Evolutionary conservation across 2,797 vertebrate genomes (phyloP).

Genomic region (Dicrostonyx torquatus): DNA sequence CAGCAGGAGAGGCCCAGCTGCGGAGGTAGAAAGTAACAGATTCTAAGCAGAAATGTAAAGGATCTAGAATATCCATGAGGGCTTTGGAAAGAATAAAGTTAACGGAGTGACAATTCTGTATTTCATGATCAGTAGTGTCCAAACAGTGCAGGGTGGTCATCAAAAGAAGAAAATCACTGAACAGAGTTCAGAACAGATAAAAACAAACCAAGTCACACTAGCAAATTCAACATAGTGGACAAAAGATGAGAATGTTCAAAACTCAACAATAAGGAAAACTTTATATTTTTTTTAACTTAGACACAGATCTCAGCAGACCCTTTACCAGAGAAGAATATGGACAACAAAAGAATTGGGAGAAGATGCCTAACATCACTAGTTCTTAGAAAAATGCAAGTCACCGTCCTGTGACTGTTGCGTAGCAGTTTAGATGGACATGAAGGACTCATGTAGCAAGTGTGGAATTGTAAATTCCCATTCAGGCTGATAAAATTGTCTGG

Average conservation of each 20-base stretch:
- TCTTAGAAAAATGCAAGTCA: constrained; percentile 8
- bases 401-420: not conserved
- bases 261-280: not conserved
- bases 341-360: not conserved
- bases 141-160: not conserved
- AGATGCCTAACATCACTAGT: not conserved
- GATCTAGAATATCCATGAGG: not conserved
- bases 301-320: not conserved
- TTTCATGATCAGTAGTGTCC: not conserved
- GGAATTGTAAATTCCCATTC: not conserved
- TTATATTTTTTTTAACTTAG: constrained; percentile 5
- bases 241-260: constrained; percentile 27
- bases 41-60: not conserved
- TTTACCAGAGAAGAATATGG: not conserved
- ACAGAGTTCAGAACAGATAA: not conserved
- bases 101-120: not conserved
- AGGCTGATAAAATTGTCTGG: not conserved
- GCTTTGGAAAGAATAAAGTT: not conserved
- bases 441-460: not conserved
- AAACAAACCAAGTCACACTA: not conserved
- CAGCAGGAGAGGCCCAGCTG: not conserved
- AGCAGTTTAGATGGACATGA: not conserved
- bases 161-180: not conserved
- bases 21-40: not conserved
- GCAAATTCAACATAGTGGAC: not conserved